Evolutionary conservation across 2,113 vertebrate genomes (phyloP).

Genomic region (Cynocephalus volans): DNA sequence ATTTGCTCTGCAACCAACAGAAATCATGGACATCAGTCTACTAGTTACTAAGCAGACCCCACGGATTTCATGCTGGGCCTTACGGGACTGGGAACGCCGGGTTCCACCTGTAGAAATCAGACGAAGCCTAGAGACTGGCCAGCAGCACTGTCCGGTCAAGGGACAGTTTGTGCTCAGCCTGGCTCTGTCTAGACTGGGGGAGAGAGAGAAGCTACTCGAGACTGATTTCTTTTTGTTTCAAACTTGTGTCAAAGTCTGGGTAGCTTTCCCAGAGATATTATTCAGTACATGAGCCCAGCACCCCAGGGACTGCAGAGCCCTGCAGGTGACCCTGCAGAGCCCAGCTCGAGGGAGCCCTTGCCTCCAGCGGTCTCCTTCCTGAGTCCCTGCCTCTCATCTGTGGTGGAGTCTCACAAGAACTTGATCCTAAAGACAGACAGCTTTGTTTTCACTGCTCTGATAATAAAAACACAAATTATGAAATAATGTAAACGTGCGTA

Average conservation of each 20-base stretch:
- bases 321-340: not conserved
- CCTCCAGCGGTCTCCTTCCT: not conserved
- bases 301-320: not conserved
- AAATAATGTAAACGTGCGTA: slow-evolving; percentile 68
- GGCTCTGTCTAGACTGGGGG: not conserved
- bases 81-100: not conserved
- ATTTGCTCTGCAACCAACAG: not conserved
- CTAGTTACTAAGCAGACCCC: not conserved
- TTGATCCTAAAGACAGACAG: slow-evolving; percentile 64
- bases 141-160: not conserved
- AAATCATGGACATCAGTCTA: too few relatives aligned
- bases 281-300: not conserved
- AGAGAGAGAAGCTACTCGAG: not conserved
- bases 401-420: slow-evolving; percentile 51
- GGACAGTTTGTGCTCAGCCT: fast-evolving
- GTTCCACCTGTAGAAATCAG: fast-evolving
- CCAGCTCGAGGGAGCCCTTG: slow-evolving; percentile 31
- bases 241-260: not conserved
- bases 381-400: not conserved
- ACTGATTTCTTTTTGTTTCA: not conserved
- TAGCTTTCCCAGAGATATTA: not conserved
- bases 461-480: slow-evolving; percentile 75
- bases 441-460: slow-evolving; percentile 46
- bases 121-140: not conserved
- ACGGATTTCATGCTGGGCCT: not conserved